Evolutionary conservation across 2,888 invertebrate genomes (phyloP).

Genomic region (Campoplex nolae): DNA sequence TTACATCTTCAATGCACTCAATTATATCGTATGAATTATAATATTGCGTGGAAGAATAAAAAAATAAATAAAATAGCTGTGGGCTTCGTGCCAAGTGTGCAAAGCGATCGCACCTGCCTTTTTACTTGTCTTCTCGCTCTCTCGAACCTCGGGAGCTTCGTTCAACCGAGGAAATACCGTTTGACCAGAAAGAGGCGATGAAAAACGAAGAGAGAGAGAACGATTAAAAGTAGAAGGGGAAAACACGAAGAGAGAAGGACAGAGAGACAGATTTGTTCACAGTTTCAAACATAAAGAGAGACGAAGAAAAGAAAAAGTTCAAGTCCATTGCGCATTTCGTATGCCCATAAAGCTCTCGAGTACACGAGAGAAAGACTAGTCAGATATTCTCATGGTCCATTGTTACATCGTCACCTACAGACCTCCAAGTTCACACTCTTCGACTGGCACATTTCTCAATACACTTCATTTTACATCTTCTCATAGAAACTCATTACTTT

Average conservation of each 20-base stretch:
- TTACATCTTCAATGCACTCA: not conserved
- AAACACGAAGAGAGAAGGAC: slow-evolving; percentile 6
- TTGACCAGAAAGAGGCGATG: slow-evolving; percentile 46
- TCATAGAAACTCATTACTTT: slow-evolving; percentile 9
- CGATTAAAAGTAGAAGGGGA: slow-evolving; percentile 9
- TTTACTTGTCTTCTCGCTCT: slow-evolving; percentile 23
- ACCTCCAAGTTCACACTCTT: slow-evolving; percentile 55
- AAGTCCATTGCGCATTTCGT: slow-evolving; percentile 31
- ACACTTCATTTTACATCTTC: not conserved
- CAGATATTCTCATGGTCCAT: slow-evolving; percentile 58
- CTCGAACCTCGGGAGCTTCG: slow-evolving; percentile 49
- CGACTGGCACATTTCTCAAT: slow-evolving; percentile 52
- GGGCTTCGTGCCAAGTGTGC: slow-evolving; percentile 27
- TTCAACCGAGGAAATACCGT: slow-evolving; percentile 65
- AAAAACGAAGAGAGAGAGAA: slow-evolving; percentile 12
- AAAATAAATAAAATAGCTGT: not conserved
- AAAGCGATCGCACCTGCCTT: slow-evolving; percentile 48
- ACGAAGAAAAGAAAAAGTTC: slow-evolving; percentile 9
- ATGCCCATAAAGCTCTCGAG: slow-evolving; percentile 20
- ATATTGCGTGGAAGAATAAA: not conserved
- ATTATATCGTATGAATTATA: not conserved
- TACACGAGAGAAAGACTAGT: slow-evolving; percentile 1
- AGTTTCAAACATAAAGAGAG: slow-evolving; percentile 18
- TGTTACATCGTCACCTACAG: slow-evolving; percentile 65
- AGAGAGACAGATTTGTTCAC: not conserved